Evolutionary conservation across 2,113 vertebrate species (phyloP).

Genomic region (Dissostichus mawsoni): DNA sequence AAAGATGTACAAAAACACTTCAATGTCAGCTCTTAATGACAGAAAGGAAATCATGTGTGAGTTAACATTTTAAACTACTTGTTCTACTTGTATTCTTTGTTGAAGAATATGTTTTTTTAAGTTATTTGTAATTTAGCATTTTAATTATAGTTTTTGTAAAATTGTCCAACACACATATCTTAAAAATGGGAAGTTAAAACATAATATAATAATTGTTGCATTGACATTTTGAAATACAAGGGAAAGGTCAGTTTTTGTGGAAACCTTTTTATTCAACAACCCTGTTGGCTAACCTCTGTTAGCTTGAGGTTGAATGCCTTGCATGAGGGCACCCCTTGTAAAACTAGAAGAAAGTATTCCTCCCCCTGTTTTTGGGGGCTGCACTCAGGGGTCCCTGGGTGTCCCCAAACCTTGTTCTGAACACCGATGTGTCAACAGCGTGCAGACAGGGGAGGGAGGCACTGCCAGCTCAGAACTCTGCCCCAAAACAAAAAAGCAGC

Average conservation of each 20-base stretch:
- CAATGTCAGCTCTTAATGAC: slow-evolving; percentile 3
- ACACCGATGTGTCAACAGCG: slow-evolving; percentile 87
- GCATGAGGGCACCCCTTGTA: slow-evolving; percentile 29
- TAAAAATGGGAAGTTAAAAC: background rate
- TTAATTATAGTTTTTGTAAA: background rate
- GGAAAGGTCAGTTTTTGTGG: background rate
- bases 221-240: background rate
- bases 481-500: slow-evolving; percentile 24
- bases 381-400: slow-evolving; percentile 17
- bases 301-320: slow-evolving; percentile 32
- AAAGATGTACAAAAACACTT: slow-evolving; percentile 16
- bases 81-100: background rate
- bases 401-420: slow-evolving; percentile 24
- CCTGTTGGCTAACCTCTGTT: slow-evolving; percentile 21
- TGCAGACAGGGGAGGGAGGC: slow-evolving; percentile 20
- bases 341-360: slow-evolving; percentile 17
- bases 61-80: background rate
- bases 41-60: background rate
- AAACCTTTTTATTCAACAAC: background rate
- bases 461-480: slow-evolving; percentile 29
- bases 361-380: background rate
- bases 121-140: background rate
- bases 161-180: background rate
- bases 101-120: background rate
- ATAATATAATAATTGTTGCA: background rate